Evolutionary conservation across 1,140 invertebrate genomes (phyloP).

Genomic region (Trachymyrmex cornetzi): DNA sequence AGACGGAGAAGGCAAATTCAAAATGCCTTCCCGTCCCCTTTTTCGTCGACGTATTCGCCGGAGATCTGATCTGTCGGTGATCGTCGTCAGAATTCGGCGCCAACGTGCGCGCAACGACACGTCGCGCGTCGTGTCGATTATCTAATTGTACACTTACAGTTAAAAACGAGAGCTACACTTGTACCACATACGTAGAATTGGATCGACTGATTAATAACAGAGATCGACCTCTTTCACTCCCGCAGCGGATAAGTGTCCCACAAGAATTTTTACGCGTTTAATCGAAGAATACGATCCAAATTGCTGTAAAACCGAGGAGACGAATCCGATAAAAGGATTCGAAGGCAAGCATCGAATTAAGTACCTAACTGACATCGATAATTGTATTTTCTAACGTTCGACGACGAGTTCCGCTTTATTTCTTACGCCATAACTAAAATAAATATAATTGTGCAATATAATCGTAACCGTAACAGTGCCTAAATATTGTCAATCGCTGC

Average conservation of each 20-base stretch:
- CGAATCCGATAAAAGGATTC: not conserved
- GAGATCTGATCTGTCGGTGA: conserved; percentile 13
- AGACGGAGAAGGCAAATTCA: not conserved
- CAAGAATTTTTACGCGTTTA: not conserved
- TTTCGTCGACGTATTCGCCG: not conserved
- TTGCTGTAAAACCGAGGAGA: not conserved
- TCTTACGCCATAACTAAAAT: conserved; percentile 36
- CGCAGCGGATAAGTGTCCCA: not conserved
- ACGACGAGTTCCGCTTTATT: not conserved
- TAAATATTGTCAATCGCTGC: conserved; percentile 42
- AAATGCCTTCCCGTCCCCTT: not conserved
- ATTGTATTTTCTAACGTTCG: conserved; percentile 4
- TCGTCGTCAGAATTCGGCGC: conserved; percentile 30
- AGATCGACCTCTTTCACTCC: not conserved
- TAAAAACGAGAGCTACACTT: conserved; percentile 47
- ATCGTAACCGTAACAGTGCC: not conserved
- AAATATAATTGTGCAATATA: conserved; percentile 39
- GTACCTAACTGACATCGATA: conserved; percentile 36
- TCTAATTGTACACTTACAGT: conserved; percentile 50
- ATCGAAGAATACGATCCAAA: not conserved
- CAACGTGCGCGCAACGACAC: conserved; percentile 9
- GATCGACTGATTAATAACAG: conserved; percentile 27
- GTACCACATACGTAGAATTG: conserved; percentile 24
- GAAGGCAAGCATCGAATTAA: conserved; percentile 37
- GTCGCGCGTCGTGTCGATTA: conserved; percentile 21